Conservation (phyloP, 2,113 vertebrate species). For the Lepisosteus osseus region DNA sequence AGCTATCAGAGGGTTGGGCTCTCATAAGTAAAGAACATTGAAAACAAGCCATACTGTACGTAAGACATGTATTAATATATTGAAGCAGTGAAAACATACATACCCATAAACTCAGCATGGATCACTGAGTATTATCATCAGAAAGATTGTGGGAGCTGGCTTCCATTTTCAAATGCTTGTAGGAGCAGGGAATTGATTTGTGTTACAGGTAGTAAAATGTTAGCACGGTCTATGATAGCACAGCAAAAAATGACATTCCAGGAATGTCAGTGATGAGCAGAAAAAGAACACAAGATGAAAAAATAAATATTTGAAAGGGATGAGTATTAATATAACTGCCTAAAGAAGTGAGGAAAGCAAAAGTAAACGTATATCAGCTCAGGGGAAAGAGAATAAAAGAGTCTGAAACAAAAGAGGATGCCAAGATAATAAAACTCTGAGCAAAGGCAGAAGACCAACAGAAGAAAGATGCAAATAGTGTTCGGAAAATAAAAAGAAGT, state of each 20-base stretch:
- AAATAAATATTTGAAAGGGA: slow-evolving; percentile 72
- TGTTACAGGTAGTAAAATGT: slow-evolving; percentile 56
- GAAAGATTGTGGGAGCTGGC: not conserved
- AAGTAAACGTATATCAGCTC: slow-evolving; percentile 62
- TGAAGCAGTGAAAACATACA: no score
- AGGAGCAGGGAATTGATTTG: slow-evolving; percentile 34
- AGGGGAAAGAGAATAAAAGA: slow-evolving; percentile 40
- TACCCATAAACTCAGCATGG: no score
- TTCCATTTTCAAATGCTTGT: not conserved
- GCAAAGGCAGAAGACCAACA: not conserved
- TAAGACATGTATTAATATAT: no score
- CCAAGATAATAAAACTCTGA: not conserved
- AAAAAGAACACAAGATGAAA: slow-evolving; percentile 48
- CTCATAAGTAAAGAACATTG: no score
- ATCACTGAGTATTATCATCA: no score
- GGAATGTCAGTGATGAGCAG: slow-evolving; percentile 40
- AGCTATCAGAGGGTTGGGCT: no score
- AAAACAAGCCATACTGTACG: no score
- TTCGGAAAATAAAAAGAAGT: slow-evolving; percentile 6
- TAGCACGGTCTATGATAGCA: slow-evolving; percentile 42
- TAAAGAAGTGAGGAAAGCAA: slow-evolving; percentile 52
- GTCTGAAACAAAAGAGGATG: slow-evolving; percentile 26
- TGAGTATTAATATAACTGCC: slow-evolving; percentile 60
- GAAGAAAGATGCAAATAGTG: slow-evolving; percentile 32
- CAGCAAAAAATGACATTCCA: slow-evolving; percentile 50